Evolutionary conservation across 2,797 vertebrate genomes (phyloP).

Genomic region (Gymnothorax reevesii): DNA sequence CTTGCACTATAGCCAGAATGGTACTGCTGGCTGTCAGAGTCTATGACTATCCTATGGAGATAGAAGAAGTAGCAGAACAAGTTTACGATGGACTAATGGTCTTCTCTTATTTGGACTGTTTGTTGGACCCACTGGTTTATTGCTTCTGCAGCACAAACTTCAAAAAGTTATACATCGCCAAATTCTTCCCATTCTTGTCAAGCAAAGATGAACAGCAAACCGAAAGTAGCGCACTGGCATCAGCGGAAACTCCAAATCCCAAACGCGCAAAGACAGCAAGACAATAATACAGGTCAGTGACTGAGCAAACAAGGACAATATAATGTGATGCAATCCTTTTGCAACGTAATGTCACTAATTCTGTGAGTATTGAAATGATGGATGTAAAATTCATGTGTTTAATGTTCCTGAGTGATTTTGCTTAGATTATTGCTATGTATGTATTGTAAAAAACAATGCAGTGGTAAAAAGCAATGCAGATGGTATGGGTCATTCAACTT

Average conservation of each 20-base stretch:
- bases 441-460: not conserved
- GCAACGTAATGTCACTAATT: constrained; percentile 6
- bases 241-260: not conserved
- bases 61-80: constrained; percentile 39
- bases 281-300: not conserved
- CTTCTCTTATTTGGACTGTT: constrained; percentile 72
- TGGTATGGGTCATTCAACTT: not conserved
- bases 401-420: not conserved
- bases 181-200: constrained; percentile 60
- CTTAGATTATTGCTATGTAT: not conserved
- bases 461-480: not conserved
- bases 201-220: not conserved
- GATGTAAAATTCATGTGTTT: constrained; percentile 12
- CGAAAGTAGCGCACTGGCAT: constrained; percentile 36
- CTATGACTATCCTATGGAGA: fast-evolving
- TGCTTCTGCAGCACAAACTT: constrained; percentile 77
- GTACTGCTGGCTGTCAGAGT: constrained; percentile 49
- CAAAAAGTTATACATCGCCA: constrained; percentile 64
- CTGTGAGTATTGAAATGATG: not conserved
- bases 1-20: constrained; percentile 59
- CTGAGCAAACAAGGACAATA: not conserved
- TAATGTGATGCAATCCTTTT: not conserved
- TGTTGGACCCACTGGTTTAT: constrained; percentile 73
- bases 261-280: constrained; percentile 9
- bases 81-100: constrained; percentile 71